Base-by-base conservation (phyloP, 1,140 invertebrate species). In the Leptopilina boulardi region DNA sequence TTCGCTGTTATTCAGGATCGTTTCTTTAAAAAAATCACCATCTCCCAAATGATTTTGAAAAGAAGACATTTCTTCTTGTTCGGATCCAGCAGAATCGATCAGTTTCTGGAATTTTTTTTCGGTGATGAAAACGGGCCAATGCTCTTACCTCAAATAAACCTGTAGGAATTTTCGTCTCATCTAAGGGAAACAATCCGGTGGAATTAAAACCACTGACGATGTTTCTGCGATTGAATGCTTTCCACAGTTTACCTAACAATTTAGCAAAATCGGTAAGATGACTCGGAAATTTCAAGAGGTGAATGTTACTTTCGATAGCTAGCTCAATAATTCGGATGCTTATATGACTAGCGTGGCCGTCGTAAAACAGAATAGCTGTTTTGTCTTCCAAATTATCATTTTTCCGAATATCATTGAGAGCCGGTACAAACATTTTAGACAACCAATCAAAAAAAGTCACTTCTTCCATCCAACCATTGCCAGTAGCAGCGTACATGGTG, bases 381-480 rank as follows among this genome's bases (percentile, higher is more conserved):
- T 74, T 74, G 77, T 82, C 30, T 47, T 47, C 42, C 42, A 47
- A 47, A 47, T 47, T 18, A 51, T 51, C 3, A 51, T 51, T 51
- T 51, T 18, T n/a, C n/a, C 15, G 47, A 51, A 51, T n/a, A 51
- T 51, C n/a, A 51, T 8, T 51, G 5, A 51, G 15, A 18, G 47
- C 6, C 15, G 47, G 47, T 51, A 18, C n/a, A 51, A 51, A 51
- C 71, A 41, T 54, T 10, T 21, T 30, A 21, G 41, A 73, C 70
- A 89, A 87, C 80, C 83, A 89, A 0, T 75, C 1, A 15, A 23
- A 83, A 84, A 89, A 89, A 8, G 81, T 72, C 13, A 80, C 71
- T 75, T 82, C 82, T 75, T 85, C 82, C 85, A 89, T 89, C 80
- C 80, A 89, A 21, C 82, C 87, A 78, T 89, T 88, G 41, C 77